Percentiles rank a stretch among this genome's conserved stretches.
phyloP scores from a whole-genome alignment of 2,113 vertebrate species.

The Stegostoma tigrinum region DNA sequence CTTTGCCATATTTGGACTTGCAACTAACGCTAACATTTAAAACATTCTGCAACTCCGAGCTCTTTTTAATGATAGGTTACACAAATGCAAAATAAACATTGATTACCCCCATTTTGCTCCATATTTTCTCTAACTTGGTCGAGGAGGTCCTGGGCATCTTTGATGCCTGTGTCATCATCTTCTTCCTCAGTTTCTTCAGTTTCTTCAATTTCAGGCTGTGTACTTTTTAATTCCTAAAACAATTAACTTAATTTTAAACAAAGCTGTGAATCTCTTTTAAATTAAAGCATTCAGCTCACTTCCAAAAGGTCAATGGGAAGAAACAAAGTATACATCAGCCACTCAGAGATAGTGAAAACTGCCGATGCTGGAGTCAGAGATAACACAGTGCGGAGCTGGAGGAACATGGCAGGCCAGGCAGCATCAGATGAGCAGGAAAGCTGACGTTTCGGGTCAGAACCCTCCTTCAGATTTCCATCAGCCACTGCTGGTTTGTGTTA shows the following conservation, averaged over 20 bases:
- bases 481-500: not conserved
- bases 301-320: not conserved
- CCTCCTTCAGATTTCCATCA: too few species aligned
- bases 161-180: slow-evolving; percentile 46
- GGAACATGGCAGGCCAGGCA: too few species aligned
- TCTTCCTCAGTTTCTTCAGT: slow-evolving; percentile 47
- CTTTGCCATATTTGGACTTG: not conserved
- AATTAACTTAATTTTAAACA: not conserved
- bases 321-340: not conserved
- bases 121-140: slow-evolving; percentile 63
- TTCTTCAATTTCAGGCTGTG: slow-evolving; percentile 36
- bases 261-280: not conserved
- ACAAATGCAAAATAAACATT: not conserved
- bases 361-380: too few species aligned
- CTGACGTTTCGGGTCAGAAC: too few species aligned
- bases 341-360: too few species aligned
- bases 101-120: slow-evolving; percentile 66
- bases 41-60: not conserved
- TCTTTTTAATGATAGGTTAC: not conserved
- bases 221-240: slow-evolving; percentile 46
- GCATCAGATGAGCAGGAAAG: too few species aligned
- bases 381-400: too few species aligned
- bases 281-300: not conserved
- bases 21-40: not conserved
- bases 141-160: slow-evolving; percentile 60